Evolutionary conservation across 2,888 invertebrate species (phyloP), one percentile per base, ranked within the genome.

Genomic region (Drosophila stalkeri): DNA sequence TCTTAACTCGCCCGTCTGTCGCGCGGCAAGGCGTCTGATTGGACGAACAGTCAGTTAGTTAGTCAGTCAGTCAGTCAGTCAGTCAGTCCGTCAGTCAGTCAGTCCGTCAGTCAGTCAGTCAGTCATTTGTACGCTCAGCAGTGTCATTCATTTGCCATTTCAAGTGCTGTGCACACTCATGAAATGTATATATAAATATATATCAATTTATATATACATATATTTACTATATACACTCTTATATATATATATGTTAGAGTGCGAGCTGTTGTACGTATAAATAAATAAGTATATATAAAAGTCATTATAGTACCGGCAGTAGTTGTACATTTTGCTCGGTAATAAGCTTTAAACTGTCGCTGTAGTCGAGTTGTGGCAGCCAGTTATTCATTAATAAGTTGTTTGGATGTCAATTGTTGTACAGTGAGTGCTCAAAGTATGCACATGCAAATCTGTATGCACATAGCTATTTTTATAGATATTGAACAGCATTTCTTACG

Each of bases 71-170:
- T 41, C 39, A 27, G 59, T 59, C 49, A 43, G 68, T 59, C 47
- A 27, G n/a, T 37, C 9, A 23, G 59, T 62, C 49, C 39, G 61
- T 67, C 54, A 63, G 47, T 59, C 64, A 64, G 62, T 71, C 66
- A 59, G 37, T 71, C 66, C n/a, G n/a, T n/a, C n/a, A 75, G 67
- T 55, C 80, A 57, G 60, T 70, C 62, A 64, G 62, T 70, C 69
- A 66, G 60, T 75, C 64, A 70, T 75, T 89, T 69, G 89, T 88
- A 88, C 83, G 83, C 89, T n/a, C n/a, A 86, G 75, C 80, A 54
- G 57, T 83, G 85, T 85, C 90, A 85, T 85, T 85, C 89, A 90
- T 85, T 85, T 85, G 89, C 84, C 86, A 89, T 85, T 85, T 81
- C 84, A 83, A 90, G 89, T 89, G 89, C 81, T 83, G 54, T 86